Percentiles rank a stretch among this genome's conserved stretches.
Evolutionary conservation across 2,113 vertebrate species (phyloP).

Genomic region (Mionectes macconnelli): DNA sequence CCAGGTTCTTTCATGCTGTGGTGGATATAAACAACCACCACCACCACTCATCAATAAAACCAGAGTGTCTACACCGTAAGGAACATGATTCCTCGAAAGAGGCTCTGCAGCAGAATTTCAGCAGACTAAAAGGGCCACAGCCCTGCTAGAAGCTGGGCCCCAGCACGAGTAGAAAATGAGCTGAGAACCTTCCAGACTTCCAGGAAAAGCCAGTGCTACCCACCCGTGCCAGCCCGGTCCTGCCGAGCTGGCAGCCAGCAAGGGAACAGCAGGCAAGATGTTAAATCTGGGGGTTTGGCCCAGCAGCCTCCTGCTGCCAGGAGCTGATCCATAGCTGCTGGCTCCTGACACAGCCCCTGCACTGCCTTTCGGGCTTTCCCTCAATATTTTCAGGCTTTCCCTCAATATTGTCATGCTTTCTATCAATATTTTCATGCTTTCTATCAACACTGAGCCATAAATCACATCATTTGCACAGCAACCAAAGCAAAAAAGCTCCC

Average conservation of each 20-base stretch:
- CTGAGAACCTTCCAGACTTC: neutral
- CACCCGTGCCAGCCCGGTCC: neutral
- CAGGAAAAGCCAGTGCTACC: neutral
- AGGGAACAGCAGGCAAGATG: neutral
- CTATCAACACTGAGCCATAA: neutral
- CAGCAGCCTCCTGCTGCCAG: neutral
- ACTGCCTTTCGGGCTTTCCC: neutral
- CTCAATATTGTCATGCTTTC: neutral
- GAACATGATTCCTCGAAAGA: neutral
- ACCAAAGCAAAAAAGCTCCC: neutral
- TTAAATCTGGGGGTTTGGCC: neutral
- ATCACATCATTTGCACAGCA: rapidly evolving
- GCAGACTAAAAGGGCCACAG: neutral
- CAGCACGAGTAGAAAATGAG: neutral
- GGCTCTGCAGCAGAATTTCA: neutral
- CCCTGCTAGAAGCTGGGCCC: neutral
- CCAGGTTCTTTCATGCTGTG: neutral
- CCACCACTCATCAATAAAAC: neutral
- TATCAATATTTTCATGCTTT: neutral
- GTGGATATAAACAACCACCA: neutral
- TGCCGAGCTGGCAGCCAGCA: neutral
- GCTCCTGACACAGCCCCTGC: neutral
- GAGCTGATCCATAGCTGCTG: neutral
- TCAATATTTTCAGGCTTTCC: neutral
- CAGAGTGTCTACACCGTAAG: neutral